Evolutionary conservation across 2,888 invertebrate genomes (phyloP), one percentile per base, ranked within the genome.

Genomic region (Pollenia labialis): DNA sequence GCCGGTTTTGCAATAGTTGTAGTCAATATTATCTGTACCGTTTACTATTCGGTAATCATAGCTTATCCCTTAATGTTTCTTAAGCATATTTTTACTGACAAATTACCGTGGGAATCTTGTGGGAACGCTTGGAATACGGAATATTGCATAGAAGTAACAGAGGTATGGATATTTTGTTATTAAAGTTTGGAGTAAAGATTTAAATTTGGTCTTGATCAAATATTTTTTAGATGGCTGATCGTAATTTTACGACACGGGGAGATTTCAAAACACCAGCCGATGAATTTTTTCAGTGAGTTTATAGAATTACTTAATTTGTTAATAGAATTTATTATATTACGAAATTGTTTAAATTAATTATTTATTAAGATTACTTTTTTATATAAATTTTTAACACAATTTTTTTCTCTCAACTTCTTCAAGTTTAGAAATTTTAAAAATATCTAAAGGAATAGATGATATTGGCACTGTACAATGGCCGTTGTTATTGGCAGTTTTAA

Each of bases 21-120:
- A 75, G 95, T 97, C 88, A 98, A 98, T 89, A 94, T 97, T 79
- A 96, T 98, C 93, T 95, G 97, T 80, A 96, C 96, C 77, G 95
- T 95, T 88, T 98, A 97, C 93, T 98, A 97, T 93, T 96, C 97
- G 81, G 96, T 97, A 0, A 96, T 98, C 62, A 95, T 98, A 91
- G 95, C 97, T 0, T 98, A 98, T 94, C 97, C 98, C 0, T 91
- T 98, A 62, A 95, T 97, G 88, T 98, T 97, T 93, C 94, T 98
- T 50, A 89, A 88, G 12, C 95, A 96, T 92, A 96, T 96, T 16
- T 95, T 97, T 88, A 94, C 93, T 77, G 92, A 94, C 40, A 94
- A 94, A 66, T 93, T 98, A 64, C 97, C 97, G 10, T 98, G 97
- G 97, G 94, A 95, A 68, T 94, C 94, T 88, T 98, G 98, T 91